Evolutionary conservation across 2,797 vertebrate genomes (phyloP).

Genomic region (Eptatretus atami): DNA sequence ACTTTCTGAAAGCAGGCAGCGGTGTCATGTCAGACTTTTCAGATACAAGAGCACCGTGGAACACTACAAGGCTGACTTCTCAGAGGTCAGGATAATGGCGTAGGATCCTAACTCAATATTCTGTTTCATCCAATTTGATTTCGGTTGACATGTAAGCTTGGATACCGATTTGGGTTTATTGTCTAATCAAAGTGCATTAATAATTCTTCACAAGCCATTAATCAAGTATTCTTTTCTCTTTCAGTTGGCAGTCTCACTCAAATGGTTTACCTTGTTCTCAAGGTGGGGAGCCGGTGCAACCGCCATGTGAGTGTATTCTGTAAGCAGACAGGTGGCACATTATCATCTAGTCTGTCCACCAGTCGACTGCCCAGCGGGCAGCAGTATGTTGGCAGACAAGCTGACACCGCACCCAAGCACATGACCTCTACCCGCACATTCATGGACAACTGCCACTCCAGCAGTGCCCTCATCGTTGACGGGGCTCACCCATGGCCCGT

Average conservation of each 20-base stretch:
- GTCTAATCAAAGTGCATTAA: no score
- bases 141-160: no score
- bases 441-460: slow-evolving; percentile 75
- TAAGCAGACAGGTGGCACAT: slow-evolving; percentile 20
- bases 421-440: slow-evolving; percentile 88
- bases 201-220: no score
- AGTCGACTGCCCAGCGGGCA: slow-evolving; percentile 32
- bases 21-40: slow-evolving; percentile 1
- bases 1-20: neutral
- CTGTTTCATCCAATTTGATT: no score
- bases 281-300: slow-evolving; percentile 13
- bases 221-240: no score
- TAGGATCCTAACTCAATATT: no score
- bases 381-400: slow-evolving; percentile 54
- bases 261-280: neutral
- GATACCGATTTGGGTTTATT: no score
- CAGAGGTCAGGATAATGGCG: neutral
- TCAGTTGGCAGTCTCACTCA: no score
- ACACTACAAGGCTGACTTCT: neutral
- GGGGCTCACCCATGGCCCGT: neutral
- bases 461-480: slow-evolving; percentile 17
- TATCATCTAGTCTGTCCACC: slow-evolving; percentile 24
- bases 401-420: slow-evolving; percentile 42
- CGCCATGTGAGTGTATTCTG: slow-evolving; percentile 84
- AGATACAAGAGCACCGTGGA: neutral